phyloP scores from a whole-genome alignment of 2,797 vertebrate genomes.

The Streptopelia turtur region DNA sequence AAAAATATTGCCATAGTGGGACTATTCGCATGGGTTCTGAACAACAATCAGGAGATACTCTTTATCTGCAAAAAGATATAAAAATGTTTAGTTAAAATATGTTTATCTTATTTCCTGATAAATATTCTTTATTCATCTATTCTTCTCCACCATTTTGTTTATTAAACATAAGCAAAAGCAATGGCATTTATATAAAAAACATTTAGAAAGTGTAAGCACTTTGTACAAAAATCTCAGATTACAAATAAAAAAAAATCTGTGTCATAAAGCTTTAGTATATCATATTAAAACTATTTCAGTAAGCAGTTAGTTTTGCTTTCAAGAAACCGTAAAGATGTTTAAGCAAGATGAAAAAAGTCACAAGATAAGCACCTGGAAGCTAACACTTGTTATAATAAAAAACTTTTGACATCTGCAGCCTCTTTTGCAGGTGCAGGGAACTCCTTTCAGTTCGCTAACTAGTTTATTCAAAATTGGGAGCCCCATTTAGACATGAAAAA shows the following conservation, averaged over 20 bases:
- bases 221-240: not conserved
- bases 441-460: conserved; percentile 21
- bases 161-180: not conserved
- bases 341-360: not conserved
- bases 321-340: not conserved
- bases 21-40: conserved; percentile 83
- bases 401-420: conserved; percentile 49
- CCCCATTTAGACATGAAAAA: conserved; percentile 14
- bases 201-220: not conserved
- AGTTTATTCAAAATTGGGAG: conserved; percentile 28
- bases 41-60: conserved; percentile 84
- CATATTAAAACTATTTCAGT: not conserved
- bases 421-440: conserved; percentile 50
- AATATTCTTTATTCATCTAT: not conserved
- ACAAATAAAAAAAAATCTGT: not conserved
- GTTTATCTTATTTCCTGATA: not conserved
- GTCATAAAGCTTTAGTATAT: not conserved
- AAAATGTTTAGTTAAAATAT: not conserved
- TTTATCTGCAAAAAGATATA: conserved; percentile 78
- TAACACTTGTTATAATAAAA: not conserved
- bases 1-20: not conserved
- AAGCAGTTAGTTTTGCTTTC: not conserved
- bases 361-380: conserved; percentile 41
- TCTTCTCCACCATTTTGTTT: not conserved
- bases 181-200: not conserved